Evolutionary conservation across 2,888 invertebrate genomes (phyloP).

Genomic region (Harpalus rubripes): DNA sequence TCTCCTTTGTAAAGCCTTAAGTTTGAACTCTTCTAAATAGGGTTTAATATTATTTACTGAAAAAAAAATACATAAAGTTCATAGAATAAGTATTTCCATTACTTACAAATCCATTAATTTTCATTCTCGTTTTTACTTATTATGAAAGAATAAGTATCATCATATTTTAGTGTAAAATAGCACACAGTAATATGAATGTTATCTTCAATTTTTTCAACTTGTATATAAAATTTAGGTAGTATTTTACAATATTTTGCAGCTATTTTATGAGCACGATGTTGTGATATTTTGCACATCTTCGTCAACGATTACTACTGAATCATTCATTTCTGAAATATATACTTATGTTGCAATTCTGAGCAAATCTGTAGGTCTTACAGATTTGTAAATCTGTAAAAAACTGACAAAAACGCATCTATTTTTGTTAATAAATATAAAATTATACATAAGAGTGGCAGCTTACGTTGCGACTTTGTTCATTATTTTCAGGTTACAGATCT

Average conservation of each 20-base stretch:
- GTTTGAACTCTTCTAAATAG: slow-evolving; percentile 19
- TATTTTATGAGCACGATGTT: slow-evolving; percentile 41
- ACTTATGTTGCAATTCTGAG: too few relatives aligned
- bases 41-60: slow-evolving; percentile 49
- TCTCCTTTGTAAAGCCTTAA: slow-evolving; percentile 18
- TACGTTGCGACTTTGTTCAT: too few relatives aligned
- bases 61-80: slow-evolving; percentile 3
- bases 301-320: too few relatives aligned
- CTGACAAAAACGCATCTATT: too few relatives aligned
- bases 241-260: slow-evolving; percentile 43
- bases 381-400: too few relatives aligned
- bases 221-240: slow-evolving; percentile 35
- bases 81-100: slow-evolving; percentile 9
- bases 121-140: slow-evolving; percentile 43
- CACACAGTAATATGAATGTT: not conserved
- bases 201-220: slow-evolving; percentile 15
- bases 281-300: too few relatives aligned
- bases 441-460: too few relatives aligned
- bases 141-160: slow-evolving; percentile 47
- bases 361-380: too few relatives aligned
- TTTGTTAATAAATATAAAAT: too few relatives aligned
- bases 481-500: too few relatives aligned
- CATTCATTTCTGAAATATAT: too few relatives aligned
- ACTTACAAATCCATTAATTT: slow-evolving; percentile 43
- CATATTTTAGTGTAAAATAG: slow-evolving; percentile 54